phyloP scores from a whole-genome alignment of 1,140 invertebrate genomes.

The Ips typographus region DNA sequence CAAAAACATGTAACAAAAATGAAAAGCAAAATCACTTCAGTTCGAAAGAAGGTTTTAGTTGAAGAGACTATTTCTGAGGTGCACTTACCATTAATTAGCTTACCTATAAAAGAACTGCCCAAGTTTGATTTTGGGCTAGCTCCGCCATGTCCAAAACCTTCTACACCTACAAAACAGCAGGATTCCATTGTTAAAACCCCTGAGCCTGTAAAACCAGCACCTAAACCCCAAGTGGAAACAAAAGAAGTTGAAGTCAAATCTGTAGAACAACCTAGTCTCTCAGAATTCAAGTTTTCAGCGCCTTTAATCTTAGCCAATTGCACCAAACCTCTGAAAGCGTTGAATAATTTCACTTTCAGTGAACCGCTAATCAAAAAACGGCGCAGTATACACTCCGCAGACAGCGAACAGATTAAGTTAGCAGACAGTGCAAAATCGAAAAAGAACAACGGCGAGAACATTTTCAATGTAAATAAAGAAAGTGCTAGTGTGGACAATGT shows the following conservation, averaged over 20 bases:
- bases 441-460: slow-evolving; percentile 51
- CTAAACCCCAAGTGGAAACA: background rate
- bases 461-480: background rate
- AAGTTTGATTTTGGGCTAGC: slow-evolving; percentile 60
- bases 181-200: background rate
- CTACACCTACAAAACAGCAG: background rate
- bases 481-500: slow-evolving; percentile 24
- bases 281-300: slow-evolving; percentile 46
- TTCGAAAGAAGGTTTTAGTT: slow-evolving; percentile 47
- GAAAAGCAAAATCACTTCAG: slow-evolving; percentile 50
- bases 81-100: slow-evolving; percentile 60
- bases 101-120: slow-evolving; percentile 65
- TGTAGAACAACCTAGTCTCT: background rate
- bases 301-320: slow-evolving; percentile 47
- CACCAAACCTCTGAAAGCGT: slow-evolving; percentile 48
- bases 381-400: slow-evolving; percentile 27
- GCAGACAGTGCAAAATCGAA: slow-evolving; percentile 64
- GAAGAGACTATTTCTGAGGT: slow-evolving; percentile 56
- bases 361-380: slow-evolving; percentile 50
- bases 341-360: slow-evolving; percentile 60
- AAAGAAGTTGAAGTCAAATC: background rate
- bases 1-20: slow-evolving; percentile 55
- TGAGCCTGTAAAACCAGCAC: background rate
- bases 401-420: slow-evolving; percentile 53
- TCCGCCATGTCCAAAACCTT: slow-evolving; percentile 11